A percentile compares a stretch with the other conserved stretches of the same genome.
phyloP scores from a whole-genome alignment of 1,140 invertebrate genomes.

The Drosophila grimshawi region DNA sequence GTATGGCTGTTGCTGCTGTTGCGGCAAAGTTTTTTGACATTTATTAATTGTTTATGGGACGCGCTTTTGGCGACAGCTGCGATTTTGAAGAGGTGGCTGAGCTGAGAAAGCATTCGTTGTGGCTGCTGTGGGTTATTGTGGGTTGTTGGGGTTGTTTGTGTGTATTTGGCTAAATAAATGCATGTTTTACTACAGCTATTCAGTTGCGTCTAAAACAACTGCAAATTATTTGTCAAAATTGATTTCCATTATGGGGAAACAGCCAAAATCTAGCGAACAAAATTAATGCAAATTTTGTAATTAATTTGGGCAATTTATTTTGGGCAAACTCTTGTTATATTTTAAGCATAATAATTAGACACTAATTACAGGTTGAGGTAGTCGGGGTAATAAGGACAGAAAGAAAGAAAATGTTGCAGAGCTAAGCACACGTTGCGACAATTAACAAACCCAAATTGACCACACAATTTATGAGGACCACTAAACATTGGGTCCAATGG shows the following conservation, averaged over 20 bases:
- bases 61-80: slow-evolving; percentile 69
- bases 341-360: slow-evolving; percentile 59
- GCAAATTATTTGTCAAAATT: not conserved
- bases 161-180: slow-evolving; percentile 5
- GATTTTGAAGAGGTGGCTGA: slow-evolving; percentile 41
- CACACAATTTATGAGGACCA: slow-evolving; percentile 72
- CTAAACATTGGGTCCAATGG: slow-evolving; percentile 47
- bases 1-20: slow-evolving; percentile 44
- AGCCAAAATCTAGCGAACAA: not conserved
- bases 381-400: slow-evolving; percentile 5
- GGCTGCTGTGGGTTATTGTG: slow-evolving; percentile 1
- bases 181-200: not conserved
- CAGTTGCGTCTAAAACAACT: not conserved
- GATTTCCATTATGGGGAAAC: not conserved
- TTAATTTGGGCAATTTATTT: slow-evolving; percentile 29
- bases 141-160: slow-evolving; percentile 40
- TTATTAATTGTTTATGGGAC: slow-evolving; percentile 79
- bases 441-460: slow-evolving; percentile 83
- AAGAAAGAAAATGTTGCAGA: slow-evolving; percentile 17
- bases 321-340: slow-evolving; percentile 21
- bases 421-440: slow-evolving; percentile 64
- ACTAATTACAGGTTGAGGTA: slow-evolving; percentile 53
- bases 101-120: slow-evolving; percentile 20
- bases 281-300: slow-evolving; percentile 31
- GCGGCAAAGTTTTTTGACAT: slow-evolving; percentile 76